Conservation (phyloP, 2,797 vertebrate genomes). For the Aplochiton taeniatus region DNA sequence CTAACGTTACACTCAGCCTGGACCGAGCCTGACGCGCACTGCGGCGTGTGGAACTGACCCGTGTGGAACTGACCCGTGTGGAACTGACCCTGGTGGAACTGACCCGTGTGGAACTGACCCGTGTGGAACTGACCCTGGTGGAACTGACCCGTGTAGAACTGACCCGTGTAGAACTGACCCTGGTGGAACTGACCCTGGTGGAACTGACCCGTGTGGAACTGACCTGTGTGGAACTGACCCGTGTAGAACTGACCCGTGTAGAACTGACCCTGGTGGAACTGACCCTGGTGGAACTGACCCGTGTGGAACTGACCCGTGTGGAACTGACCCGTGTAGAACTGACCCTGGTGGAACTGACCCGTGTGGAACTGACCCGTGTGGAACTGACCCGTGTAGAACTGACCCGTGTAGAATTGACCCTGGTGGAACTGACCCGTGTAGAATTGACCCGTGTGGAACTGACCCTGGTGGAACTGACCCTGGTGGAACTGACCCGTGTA, state of each 20-base stretch:
- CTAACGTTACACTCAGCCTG: too few relatives aligned
- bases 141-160: conserved; percentile 44
- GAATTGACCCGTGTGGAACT: conserved; percentile 45
- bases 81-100: too few relatives aligned
- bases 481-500: conserved; percentile 42
- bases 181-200: too few relatives aligned
- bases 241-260: conserved; percentile 39
- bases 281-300: conserved; percentile 48
- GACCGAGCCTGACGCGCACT: too few relatives aligned
- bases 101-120: conserved; percentile 45
- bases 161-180: conserved; percentile 45
- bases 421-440: conserved; percentile 43
- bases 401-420: conserved; percentile 40
- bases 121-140: too few relatives aligned
- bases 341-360: too few relatives aligned
- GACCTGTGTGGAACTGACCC: conserved; percentile 45
- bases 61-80: conserved; percentile 40
- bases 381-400: conserved; percentile 44
- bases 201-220: conserved; percentile 44
- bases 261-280: too few relatives aligned
- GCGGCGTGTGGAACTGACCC: conserved; percentile 24
- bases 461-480: too few relatives aligned
- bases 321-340: conserved; percentile 42
- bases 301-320: conserved; percentile 40
- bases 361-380: conserved; percentile 40